Conservation (phyloP, 2,888 invertebrate species). For the Tipula lateralis region DNA sequence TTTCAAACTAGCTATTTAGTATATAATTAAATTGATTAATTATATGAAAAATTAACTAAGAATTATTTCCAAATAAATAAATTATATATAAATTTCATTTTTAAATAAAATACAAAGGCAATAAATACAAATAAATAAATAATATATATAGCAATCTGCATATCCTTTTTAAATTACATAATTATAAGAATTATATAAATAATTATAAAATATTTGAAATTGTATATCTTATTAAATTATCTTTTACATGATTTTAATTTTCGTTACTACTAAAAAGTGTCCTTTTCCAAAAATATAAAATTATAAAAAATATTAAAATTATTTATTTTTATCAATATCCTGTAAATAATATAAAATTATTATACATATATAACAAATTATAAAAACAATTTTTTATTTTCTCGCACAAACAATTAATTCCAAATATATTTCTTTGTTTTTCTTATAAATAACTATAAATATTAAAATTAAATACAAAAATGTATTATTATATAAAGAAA, state of each 20-base stretch:
- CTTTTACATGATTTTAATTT: background rate
- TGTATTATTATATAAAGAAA: background rate
- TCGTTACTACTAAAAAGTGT: background rate
- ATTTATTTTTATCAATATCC: background rate
- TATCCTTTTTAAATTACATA: background rate
- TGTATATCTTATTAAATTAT: background rate
- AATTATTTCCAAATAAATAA: background rate
- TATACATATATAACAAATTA: background rate
- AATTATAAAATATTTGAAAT: background rate
- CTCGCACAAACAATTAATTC: background rate
- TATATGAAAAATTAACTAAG: background rate
- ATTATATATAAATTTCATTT: background rate
- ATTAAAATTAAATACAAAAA: background rate
- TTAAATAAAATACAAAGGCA: background rate
- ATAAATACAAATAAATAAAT: background rate
- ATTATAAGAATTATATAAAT: background rate
- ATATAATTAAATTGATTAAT: background rate
- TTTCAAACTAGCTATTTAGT: background rate
- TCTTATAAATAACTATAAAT: background rate
- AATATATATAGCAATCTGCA: background rate
- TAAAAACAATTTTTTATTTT: background rate
- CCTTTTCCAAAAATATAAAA: background rate
- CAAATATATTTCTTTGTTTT: background rate
- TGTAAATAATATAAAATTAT: background rate
- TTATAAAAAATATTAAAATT: background rate